Base-by-base conservation (phyloP, 2,888 invertebrate genomes). In the Macaria liturata region DNA sequence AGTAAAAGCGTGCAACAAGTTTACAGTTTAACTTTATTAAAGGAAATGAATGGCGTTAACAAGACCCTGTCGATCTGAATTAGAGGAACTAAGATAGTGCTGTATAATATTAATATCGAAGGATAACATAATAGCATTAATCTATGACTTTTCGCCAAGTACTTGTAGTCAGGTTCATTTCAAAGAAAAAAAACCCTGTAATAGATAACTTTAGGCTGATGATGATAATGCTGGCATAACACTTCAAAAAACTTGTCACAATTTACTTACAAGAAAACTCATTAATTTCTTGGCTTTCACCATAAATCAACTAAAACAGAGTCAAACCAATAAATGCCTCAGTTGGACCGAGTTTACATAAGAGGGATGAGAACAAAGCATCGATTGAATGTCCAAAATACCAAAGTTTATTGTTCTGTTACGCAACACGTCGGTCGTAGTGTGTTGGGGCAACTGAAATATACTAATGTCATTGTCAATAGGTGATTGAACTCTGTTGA, bases 381-480 rank as follows among this genome's bases (percentile, higher is more conserved):
- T 50, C 20, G 60, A 62, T 70, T 68, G 70, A 69, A 69, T 70
- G 67, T 71, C 71, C 71, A 54, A 49, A 20, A 49, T 45, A 42
- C 39, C 61, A 61, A 71, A 73, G 76, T 72, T 76, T 69, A 75
- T 75, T 62, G 76, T 60, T 70, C 76, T 71, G 68, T 80, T 78
- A 70, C 74, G 57, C 69, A 76, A 78, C 67, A 59, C 42, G 44
- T 52, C 46, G 39, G 43, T 43, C 20, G 48, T 42, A 54, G 54
- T 49, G 56, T 66, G 64, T 64, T 59, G 47, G 64, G 59, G 66
- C 72, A 70, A 66, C 74, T 66, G 71, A 73, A 68, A 62, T 61
- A 58, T 58, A 65, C 71, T 71, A 77, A 78, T 78, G 75, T 80
- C 77, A 81, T 67, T 78, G 79, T 76, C 77, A 79, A 68, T 68